These are phyloP conservation scores for Ara ararauna DNA, from an alignment of 2,797 vertebrate genomes.

Conservation along the genomic window DNA sequence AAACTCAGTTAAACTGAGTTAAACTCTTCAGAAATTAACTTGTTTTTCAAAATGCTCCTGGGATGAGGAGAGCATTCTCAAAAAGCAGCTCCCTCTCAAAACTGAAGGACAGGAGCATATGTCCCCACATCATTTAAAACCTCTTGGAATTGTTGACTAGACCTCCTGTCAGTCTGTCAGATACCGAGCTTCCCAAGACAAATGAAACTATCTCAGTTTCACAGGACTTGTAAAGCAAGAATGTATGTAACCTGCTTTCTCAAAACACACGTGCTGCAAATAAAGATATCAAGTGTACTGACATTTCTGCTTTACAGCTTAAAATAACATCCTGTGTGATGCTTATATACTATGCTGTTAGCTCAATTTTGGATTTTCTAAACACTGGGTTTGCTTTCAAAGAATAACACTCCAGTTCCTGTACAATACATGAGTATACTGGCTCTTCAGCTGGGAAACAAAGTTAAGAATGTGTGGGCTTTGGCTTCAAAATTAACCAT, in stretches of 20 bases:
- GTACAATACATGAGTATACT: conserved; percentile 49
- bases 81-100: background rate
- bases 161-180: background rate
- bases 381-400: conserved; percentile 75
- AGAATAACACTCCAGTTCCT: conserved; percentile 62
- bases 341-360: conserved; percentile 59
- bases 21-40: background rate
- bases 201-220: conserved; percentile 10
- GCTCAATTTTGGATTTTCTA: conserved; percentile 68
- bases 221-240: conserved; percentile 28
- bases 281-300: conserved; percentile 68
- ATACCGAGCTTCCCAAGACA: conserved; percentile 10
- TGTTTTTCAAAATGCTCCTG: background rate
- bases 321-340: conserved; percentile 70
- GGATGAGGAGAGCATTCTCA: background rate
- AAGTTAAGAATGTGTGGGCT: conserved; percentile 79
- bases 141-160: background rate
- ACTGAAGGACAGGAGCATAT: background rate
- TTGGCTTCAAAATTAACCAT: conserved; percentile 79
- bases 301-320: conserved; percentile 61
- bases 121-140: background rate
- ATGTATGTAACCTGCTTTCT: conserved; percentile 20
- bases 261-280: conserved; percentile 60
- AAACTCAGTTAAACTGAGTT: background rate
- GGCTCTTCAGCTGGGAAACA: conserved; percentile 71